Evolutionary conservation across 2,888 invertebrate species (phyloP), one percentile per base, ranked within the genome.

Genomic region (Microctonus aethiopoides): DNA sequence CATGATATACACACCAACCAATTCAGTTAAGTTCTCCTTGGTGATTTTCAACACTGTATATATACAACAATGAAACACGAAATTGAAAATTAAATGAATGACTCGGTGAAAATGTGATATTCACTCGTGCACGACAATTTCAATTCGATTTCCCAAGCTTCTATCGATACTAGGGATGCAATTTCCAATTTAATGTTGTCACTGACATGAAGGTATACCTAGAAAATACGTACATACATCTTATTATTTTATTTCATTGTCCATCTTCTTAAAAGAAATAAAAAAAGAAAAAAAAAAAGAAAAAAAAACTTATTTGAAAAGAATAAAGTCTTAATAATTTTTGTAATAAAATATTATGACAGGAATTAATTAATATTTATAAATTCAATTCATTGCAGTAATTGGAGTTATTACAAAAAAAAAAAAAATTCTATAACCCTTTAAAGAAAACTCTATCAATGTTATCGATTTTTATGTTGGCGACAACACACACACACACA

Each of bases 61-160:
- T 32, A 66, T 24, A 41, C 51, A 57, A 36, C 41, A 52, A 52
- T 36, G 32, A 56, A 56, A 56, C 26, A 56, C 29, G 29, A 56
- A 56, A 56, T 56, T 56, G 56, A 56, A 56, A 56, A 56, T 56
- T 56, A 56, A 56, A 56, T 29, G 56, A 29, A 56, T 29, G 56
- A 56, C 13, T 56, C 4, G 13, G 24, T 56, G 56, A 56, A 56
- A 56, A 56, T 56, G 46, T 56, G 56, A 56, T 56, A 29, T 56
- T 24, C 56, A 56, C 29, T 46, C 46, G 46, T 46, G 46, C 56
- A 29, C 29, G 56, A 56, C 29, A 24, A 56, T 56, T 56, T 26
- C 56, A 56, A 56, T 56, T 56, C 56, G 26, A 56, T 56, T 56
- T 24, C 24, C 26, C 13, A 56, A 56, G 24, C 29, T 29, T 26